phyloP scores from a whole-genome alignment of 2,888 invertebrate genomes.

The Leptinotarsa juncta region DNA sequence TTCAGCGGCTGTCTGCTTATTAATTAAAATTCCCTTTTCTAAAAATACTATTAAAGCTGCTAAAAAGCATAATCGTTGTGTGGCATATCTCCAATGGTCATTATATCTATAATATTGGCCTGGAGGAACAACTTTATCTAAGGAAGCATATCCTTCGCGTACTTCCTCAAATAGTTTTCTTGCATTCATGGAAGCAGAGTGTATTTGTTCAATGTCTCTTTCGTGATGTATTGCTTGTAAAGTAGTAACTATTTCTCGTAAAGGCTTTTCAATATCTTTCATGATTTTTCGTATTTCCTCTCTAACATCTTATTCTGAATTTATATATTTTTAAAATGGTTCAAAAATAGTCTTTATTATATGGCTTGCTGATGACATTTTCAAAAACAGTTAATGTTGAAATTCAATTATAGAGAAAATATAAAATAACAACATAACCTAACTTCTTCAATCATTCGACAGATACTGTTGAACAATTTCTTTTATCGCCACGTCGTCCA shows the following conservation, averaged over 20 bases:
- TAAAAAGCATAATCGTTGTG: slow-evolving; percentile 83
- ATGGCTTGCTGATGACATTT: slow-evolving; percentile 47
- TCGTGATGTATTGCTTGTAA: slow-evolving; percentile 86
- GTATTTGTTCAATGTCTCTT: slow-evolving; percentile 73
- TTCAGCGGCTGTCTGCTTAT: slow-evolving; percentile 80
- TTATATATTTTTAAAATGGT: slow-evolving; percentile 82
- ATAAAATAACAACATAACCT: neutral
- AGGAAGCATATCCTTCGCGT: slow-evolving; percentile 72
- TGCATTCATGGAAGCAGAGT: slow-evolving; percentile 73
- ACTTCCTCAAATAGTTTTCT: slow-evolving; percentile 76
- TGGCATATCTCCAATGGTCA: slow-evolving; percentile 88
- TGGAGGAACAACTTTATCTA: slow-evolving; percentile 76
- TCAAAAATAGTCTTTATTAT: slow-evolving; percentile 75
- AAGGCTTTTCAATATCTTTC: slow-evolving; percentile 81
- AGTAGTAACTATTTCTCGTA: slow-evolving; percentile 81
- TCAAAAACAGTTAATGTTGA: slow-evolving; percentile 9
- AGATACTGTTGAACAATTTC: too few relatives aligned
- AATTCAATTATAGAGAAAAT: neutral
- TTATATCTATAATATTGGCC: slow-evolving; percentile 89
- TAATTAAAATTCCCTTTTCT: slow-evolving; percentile 80
- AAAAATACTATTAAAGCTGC: slow-evolving; percentile 84
- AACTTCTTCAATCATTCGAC: neutral
- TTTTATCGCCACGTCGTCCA: too few relatives aligned
- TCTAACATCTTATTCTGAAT: slow-evolving; percentile 81
- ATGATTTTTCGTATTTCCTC: slow-evolving; percentile 80